Conservation (phyloP, 2,113 vertebrate species). For the Isurus oxyrinchus region DNA sequence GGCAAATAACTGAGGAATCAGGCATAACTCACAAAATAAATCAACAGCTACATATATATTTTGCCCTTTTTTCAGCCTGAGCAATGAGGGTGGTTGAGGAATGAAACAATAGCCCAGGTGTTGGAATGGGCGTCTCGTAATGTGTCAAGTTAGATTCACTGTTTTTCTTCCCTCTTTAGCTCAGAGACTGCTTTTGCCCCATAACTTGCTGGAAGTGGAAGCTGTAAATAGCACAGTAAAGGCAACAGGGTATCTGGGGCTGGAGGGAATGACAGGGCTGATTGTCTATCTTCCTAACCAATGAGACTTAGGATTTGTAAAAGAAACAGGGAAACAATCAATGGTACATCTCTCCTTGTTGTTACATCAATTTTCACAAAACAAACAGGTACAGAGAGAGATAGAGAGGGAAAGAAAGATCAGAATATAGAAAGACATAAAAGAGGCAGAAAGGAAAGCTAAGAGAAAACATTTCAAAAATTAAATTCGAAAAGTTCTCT, state of each 20-base stretch:
- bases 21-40: not conserved
- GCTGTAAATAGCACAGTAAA: not conserved
- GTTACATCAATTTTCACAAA: not conserved
- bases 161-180: not conserved
- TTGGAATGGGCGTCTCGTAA: not conserved
- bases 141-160: not conserved
- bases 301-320: too few relatives aligned
- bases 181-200: not conserved
- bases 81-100: not conserved
- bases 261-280: too few relatives aligned
- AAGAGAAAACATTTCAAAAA: not conserved
- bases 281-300: too few relatives aligned
- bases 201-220: not conserved
- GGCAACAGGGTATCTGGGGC: not conserved
- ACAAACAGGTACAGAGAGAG: not conserved
- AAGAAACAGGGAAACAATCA: not conserved
- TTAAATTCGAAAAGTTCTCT: not conserved
- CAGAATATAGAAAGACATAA: not conserved
- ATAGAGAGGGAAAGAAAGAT: not conserved
- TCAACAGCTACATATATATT: not conserved
- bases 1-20: not conserved
- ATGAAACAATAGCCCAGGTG: not conserved
- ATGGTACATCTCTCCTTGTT: too few relatives aligned
- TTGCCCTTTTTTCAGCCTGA: not conserved
- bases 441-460: not conserved